Evolutionary conservation across 2,113 vertebrate genomes (phyloP).

Genomic region (Neogale vison): DNA sequence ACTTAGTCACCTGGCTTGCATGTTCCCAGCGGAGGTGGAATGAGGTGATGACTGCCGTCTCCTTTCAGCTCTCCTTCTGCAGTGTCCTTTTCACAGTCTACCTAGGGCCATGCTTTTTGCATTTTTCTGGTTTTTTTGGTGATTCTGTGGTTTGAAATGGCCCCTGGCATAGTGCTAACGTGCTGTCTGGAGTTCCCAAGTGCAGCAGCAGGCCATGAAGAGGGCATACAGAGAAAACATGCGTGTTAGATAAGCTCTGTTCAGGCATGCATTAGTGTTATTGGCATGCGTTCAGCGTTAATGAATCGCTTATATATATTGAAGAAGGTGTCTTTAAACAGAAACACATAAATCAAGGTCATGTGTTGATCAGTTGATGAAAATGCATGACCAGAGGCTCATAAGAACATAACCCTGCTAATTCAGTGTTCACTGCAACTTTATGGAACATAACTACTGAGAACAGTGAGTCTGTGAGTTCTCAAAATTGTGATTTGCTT

Average conservation of each 20-base stretch:
- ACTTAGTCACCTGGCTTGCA: too few relatives aligned
- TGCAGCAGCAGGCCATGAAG: neutral
- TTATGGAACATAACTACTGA: neutral
- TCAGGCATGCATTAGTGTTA: neutral
- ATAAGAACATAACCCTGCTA: neutral
- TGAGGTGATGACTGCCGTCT: neutral
- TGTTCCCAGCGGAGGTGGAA: neutral
- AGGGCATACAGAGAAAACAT: neutral
- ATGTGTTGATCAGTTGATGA: neutral
- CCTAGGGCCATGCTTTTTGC: neutral
- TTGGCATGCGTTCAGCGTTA: neutral
- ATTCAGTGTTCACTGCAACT: neutral
- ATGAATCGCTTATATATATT: neutral
- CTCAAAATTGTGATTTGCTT: neutral
- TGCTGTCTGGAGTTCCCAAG: neutral
- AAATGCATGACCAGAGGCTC: neutral
- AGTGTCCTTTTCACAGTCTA: neutral
- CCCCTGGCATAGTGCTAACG: neutral
- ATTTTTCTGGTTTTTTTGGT: neutral
- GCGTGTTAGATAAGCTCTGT: neutral
- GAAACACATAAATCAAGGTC: neutral
- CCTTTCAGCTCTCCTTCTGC: neutral
- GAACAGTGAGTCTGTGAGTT: neutral
- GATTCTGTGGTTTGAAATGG: neutral
- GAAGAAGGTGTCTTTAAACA: neutral